A percentile compares a stretch with the other conserved stretches of the same genome.
These are phyloP conservation scores for Erethizon dorsatum DNA, from an alignment of 2,797 vertebrate genomes.

Conservation along the genomic window DNA sequence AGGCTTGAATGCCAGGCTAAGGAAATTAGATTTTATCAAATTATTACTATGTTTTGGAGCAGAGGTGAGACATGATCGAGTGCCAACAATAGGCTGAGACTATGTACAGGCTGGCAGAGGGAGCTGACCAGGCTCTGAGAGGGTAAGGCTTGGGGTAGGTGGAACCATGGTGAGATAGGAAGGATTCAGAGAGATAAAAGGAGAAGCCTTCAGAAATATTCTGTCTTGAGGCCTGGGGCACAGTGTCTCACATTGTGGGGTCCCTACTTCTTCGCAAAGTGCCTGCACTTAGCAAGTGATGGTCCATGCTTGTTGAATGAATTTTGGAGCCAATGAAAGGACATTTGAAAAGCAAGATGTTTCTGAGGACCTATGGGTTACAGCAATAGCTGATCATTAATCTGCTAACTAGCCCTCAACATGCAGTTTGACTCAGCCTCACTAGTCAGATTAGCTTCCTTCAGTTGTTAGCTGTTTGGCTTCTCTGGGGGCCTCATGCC, in stretches of 20 bases:
- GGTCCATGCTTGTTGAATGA: not conserved
- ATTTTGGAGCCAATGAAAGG: not conserved
- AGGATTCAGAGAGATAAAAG: not conserved
- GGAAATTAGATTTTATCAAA: not conserved
- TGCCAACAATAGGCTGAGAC: not conserved
- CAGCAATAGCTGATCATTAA: accelerated
- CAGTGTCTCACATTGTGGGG: not conserved
- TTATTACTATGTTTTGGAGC: not conserved
- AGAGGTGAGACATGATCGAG: not conserved
- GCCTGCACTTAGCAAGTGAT: not conserved
- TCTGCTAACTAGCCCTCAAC: not conserved
- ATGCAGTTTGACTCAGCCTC: not conserved
- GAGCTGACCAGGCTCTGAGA: not conserved
- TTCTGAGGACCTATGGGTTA: not conserved
- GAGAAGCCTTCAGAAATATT: not conserved
- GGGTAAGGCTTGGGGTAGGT: not conserved
- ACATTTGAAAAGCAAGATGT: not conserved
- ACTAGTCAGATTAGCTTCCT: not conserved
- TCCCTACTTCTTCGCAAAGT: not conserved
- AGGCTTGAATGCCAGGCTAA: not conserved
- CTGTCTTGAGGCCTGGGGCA: not conserved
- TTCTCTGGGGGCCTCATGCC: not conserved
- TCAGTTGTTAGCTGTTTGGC: not conserved
- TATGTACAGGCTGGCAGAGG: accelerated
- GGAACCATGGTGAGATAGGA: no score